These are phyloP conservation scores for Struthidea cinerea DNA, from an alignment of 2,113 vertebrate genomes.

Conservation along the genomic window DNA sequence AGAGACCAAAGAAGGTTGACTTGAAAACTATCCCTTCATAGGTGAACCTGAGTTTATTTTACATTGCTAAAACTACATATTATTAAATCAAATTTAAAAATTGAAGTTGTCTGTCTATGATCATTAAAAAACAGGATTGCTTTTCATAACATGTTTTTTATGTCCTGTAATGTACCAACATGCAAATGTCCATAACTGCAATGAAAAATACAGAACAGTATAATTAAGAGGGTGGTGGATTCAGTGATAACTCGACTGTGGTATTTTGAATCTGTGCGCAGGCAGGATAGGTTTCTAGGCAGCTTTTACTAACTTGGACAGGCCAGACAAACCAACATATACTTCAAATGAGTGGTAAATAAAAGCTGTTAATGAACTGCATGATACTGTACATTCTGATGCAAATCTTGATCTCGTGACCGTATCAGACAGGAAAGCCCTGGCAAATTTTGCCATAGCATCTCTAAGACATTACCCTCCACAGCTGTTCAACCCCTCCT, in stretches of 20 bases:
- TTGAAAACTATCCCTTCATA: background rate
- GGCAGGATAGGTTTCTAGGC: background rate
- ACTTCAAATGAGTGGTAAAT: background rate
- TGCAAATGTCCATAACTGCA: background rate
- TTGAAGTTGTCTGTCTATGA: background rate
- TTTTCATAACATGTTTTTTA: background rate
- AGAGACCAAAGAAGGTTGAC: background rate
- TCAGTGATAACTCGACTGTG: background rate
- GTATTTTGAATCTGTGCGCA: background rate
- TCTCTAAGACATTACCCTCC: background rate
- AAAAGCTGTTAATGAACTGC: background rate
- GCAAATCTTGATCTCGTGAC: background rate
- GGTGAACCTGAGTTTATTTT: background rate
- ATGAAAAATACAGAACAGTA: background rate
- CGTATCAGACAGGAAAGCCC: background rate
- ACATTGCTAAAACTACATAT: background rate
- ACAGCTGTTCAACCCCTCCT: background rate
- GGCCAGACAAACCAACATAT: background rate
- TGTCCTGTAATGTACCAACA: background rate
- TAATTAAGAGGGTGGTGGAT: background rate
- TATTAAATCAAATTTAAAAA: background rate
- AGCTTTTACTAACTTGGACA: background rate
- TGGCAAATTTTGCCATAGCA: background rate
- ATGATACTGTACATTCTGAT: background rate
- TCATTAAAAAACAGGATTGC: background rate